Evolutionary conservation across 2,113 vertebrate genomes (phyloP), one percentile per base, ranked within the genome.

Genomic region (Crypturellus undulatus): DNA sequence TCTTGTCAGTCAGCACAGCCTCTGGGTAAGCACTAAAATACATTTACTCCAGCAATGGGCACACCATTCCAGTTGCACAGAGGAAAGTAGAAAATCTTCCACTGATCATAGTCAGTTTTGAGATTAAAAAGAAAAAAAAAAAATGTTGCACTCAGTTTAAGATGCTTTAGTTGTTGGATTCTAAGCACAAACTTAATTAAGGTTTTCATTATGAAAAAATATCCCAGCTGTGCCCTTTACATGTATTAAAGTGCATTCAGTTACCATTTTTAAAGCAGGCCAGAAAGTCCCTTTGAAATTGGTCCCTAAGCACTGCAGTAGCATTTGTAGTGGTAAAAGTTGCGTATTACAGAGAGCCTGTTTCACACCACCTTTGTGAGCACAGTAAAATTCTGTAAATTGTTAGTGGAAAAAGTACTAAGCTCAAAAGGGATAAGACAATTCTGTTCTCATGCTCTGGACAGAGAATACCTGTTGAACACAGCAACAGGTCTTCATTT

Each of bases 191-290:
- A 69, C 60, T 80, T 64, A 77, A 89, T 75, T 82, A 90, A 59
- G 95, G 60, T 90, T 96, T 90, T 88, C 49, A 84, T 92, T 91
- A 79, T 75, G 92, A 32, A 84, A 94, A 69, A 84, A 64, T 76
- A 87, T 52, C 92, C 84, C 91, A 94, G 84, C 77, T 97, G 84
- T 97, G 97, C 97, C 96, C 96, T 97, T 97, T 89, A 90, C 83
- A 56, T 25, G 79, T 92, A 93, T 95, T 97, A 98, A 98, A 98
- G 97, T 98, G 97, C 97, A 94, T 95, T 77, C 70, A 97, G 92
- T 96, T 65, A 95, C 88, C 71, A 42, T 80, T 77, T 86, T 95
- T 87, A 90, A 90, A 96, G 59, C 79, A 95, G 90, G 87, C 70
- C 89, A 77, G 70, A 91, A 96, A 94, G 89, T 95, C 84, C 92